Evolutionary conservation across 2,797 vertebrate species (phyloP), one percentile per base, ranked within the genome.

Genomic region (Mus caroli): DNA sequence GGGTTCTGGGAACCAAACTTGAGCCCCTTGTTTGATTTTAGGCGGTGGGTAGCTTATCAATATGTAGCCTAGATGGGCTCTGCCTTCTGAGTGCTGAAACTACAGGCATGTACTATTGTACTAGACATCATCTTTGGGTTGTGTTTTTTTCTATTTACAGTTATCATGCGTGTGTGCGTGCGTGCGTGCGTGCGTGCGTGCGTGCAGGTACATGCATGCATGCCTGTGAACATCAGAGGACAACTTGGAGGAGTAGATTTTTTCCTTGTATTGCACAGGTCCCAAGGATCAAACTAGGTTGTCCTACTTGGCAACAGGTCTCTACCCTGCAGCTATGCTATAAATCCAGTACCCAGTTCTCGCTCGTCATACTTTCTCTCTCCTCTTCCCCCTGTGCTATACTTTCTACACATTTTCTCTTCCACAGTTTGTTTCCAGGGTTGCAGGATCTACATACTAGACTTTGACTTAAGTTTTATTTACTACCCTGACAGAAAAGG

Each of bases 401-500:
- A 1, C 17, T 92, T 83, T 83, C n/a, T n/a, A 15, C 46, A 22
- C 46, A 40, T 28, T 50, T 79, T 64, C 62, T 43, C 56, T 84
- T 40, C 28, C 22, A 46, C 50, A 1, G 0, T 92, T 24, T 91
- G 15, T 88, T 88, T 77, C 52, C 24, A 64, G 8, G 31, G 34
- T 88, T 90, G 31, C 37, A 40, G 85, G 26, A 9, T 91, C 37
- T 88, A 67, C 88, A 46, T 79, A 62, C 17, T 4, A 20, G n/a
- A 56, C 34, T 92, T 92, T 93, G 43, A 26, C 43, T 91, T 76
- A 14, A 90, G 40, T 43, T 75, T 64, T 71, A 54, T 89, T 60
- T 40, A 14, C 11, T 87, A 24, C 24, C 43, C 1, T 83, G 58
- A 84, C 24, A 92, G 76, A 88, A 96, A 93, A 43, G 69, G 37